Percentiles rank a stretch among this genome's conserved stretches.
Evolutionary conservation across 1,140 invertebrate genomes (phyloP).

Genomic region (Ladona fulva): DNA sequence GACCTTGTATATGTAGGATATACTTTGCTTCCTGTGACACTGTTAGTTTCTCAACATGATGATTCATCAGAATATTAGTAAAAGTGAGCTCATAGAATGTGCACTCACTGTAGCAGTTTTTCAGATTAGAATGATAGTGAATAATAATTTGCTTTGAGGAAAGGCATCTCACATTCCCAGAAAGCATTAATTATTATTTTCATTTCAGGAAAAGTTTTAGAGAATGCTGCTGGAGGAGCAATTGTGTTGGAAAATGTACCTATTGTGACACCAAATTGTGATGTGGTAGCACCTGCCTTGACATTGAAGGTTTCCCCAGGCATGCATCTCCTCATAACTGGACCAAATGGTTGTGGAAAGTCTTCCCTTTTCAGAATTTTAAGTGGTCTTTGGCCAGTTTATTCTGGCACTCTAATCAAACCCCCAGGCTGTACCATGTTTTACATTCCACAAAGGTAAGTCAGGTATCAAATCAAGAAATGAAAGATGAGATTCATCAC

Average conservation of each 20-base stretch:
- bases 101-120: too few species aligned
- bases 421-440: conserved; percentile 89
- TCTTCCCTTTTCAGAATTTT: conserved; percentile 88
- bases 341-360: conserved; percentile 97
- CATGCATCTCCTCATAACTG: conserved; percentile 92
- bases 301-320: conserved; percentile 89
- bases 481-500: too few species aligned
- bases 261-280: conserved; percentile 93
- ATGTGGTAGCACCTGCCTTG: conserved; percentile 82
- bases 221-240: conserved; percentile 80
- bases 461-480: too few species aligned
- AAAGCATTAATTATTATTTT: conserved; percentile 26
- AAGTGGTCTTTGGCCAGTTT: conserved; percentile 56
- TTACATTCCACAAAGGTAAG: conserved; percentile 77
- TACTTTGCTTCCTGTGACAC: too few species aligned
- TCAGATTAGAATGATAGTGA: background rate
- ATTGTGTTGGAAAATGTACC: conserved; percentile 91
- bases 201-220: conserved; percentile 64
- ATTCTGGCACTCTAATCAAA: conserved; percentile 58
- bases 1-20: too few species aligned
- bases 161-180: conserved; percentile 21
- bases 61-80: too few species aligned
- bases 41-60: too few species aligned
- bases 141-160: conserved; percentile 25
- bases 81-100: too few species aligned